Conservation (phyloP, 2,888 invertebrate genomes). For the Laspeyria flexula region DNA sequence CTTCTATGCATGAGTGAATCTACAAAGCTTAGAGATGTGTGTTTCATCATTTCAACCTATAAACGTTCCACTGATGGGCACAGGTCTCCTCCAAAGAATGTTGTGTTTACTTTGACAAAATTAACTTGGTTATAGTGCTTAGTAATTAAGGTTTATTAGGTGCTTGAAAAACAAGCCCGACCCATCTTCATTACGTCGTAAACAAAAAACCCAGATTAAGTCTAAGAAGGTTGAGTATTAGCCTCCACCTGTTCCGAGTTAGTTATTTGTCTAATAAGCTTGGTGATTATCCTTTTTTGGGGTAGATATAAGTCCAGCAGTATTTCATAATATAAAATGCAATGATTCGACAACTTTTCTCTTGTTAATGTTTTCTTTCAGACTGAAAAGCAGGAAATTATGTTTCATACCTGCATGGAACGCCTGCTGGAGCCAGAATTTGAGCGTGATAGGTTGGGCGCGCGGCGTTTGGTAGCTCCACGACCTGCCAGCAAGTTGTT, state of each 20-base stretch:
- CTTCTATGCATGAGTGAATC: neutral
- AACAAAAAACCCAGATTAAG: constrained; percentile 2
- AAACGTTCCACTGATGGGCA: too few species aligned
- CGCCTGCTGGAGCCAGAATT: constrained; percentile 95
- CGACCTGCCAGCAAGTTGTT: constrained; percentile 96
- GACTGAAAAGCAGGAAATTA: neutral
- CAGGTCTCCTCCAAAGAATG: too few species aligned
- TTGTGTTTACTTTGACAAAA: neutral
- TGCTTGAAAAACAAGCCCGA: neutral
- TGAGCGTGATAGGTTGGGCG: constrained; percentile 95
- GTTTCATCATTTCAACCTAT: too few species aligned
- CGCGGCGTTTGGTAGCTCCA: constrained; percentile 95
- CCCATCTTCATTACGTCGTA: neutral
- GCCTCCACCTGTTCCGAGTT: constrained; percentile 4
- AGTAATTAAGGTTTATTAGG: neutral
- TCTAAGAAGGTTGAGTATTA: neutral
- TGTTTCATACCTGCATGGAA: constrained; percentile 90
- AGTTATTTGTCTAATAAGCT: constrained; percentile 6
- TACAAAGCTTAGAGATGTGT: neutral
- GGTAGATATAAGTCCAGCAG: neutral
- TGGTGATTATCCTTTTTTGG: constrained; percentile 5
- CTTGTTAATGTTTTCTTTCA: neutral
- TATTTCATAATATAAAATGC: neutral
- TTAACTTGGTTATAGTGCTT: neutral
- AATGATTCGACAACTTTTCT: neutral